phyloP scores from a whole-genome alignment of 1,140 invertebrate genomes.

The Dendrolimus punctatus region DNA sequence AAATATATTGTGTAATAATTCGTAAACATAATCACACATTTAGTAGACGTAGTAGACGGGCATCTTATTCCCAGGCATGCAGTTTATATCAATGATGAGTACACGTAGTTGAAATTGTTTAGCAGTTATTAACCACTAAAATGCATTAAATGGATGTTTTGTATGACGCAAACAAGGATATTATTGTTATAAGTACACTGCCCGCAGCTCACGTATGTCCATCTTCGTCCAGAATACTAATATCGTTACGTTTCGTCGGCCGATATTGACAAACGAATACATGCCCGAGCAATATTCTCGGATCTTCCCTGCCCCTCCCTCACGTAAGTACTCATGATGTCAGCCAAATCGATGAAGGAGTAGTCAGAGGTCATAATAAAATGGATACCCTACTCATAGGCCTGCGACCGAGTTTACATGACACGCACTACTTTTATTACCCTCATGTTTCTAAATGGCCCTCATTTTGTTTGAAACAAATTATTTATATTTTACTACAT shows the following conservation, averaged over 20 bases:
- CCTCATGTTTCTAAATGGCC: slow-evolving; percentile 71
- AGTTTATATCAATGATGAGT: no score
- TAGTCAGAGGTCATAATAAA: slow-evolving; percentile 20
- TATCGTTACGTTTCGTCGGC: slow-evolving; percentile 42
- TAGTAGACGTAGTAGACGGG: no score
- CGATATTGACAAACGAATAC: slow-evolving; percentile 41
- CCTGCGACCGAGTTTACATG: slow-evolving; percentile 59
- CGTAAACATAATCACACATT: no score
- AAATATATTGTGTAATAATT: no score
- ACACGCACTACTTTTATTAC: slow-evolving; percentile 71
- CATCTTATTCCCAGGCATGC: no score
- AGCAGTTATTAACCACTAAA: slow-evolving; percentile 9
- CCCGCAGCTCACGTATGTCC: slow-evolving; percentile 61
- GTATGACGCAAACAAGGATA: slow-evolving; percentile 30
- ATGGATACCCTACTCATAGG: slow-evolving; percentile 22
- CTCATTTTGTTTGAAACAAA: slow-evolving; percentile 68
- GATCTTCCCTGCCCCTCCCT: slow-evolving; percentile 26
- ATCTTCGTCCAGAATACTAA: slow-evolving; percentile 63
- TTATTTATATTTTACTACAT: slow-evolving; percentile 70
- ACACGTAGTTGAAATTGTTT: neutral
- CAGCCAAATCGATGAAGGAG: slow-evolving; percentile 13
- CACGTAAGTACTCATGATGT: slow-evolving; percentile 14
- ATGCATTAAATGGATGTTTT: slow-evolving; percentile 18
- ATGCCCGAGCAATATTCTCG: slow-evolving; percentile 27
- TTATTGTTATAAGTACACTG: slow-evolving; percentile 20